Evolutionary conservation across 2,797 vertebrate genomes (phyloP), one percentile per base, ranked within the genome.

Genomic region (Acestrorhynchus altus): DNA sequence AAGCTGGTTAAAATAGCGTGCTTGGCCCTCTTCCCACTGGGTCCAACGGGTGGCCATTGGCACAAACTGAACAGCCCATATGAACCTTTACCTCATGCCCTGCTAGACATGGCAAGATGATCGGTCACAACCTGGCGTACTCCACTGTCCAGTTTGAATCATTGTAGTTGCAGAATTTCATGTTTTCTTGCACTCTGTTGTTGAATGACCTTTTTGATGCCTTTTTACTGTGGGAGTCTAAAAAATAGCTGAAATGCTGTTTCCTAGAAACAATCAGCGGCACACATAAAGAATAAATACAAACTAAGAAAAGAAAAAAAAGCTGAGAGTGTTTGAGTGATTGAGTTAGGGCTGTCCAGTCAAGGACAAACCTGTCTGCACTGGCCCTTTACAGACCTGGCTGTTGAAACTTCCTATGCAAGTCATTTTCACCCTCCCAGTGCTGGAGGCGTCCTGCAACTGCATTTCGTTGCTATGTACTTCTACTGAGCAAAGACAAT

Each of bases 41-140:
- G 24, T 59, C 26, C 11, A 4, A 5, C 54, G 15, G 54, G 54
- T 56, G 54, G 54, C 11, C 10, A 2, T 26, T 10, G 22, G 54
- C 22, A 26, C 22, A 57, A 28, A 57, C 4, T 13, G 12, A 26
- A 15, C 22, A 59, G 26, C 26, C 52, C 35, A 22, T 57, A 9
- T 20, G 73, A 68, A 73, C 31, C 22, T n/a, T 68, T 46, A 76
- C 72, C 66, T 61, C 67, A 63, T 72, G 75, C 67, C 61, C 68
- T 78, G 24, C 72, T 52, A 75, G 72, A 74, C 54, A 35, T 57
- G 57, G 31, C 71, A 64, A 66, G 66, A 71, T 78, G 71, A 75
- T 20, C 59, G 47, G 54, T 61, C 66, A 57, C 61, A 61, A 56
- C 20, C 54, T 15, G 56, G 12, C 56, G 5, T 26, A 16, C 11